Base-by-base conservation (phyloP, 2,113 vertebrate genomes). In the Tetrao urogallus region DNA sequence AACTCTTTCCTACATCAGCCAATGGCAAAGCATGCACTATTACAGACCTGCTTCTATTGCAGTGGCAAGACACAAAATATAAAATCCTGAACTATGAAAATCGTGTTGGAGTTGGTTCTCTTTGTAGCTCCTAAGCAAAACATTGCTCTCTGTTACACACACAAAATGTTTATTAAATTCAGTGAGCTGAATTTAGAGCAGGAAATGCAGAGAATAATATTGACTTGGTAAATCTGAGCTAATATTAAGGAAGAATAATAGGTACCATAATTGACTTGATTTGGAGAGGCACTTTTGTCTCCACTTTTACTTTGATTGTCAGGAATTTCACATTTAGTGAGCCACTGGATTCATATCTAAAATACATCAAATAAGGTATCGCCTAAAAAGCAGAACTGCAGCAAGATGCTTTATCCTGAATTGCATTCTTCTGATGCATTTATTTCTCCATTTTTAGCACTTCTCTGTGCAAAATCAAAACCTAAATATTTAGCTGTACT, bases 391-490 rank as follows among this genome's bases (percentile, higher is more conserved):
- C 40, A 77, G 72, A 95, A 71, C 47, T 71, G 13, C 34, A 50
- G 21, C 20, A 86, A 30, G 17, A 54, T 34, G 45, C 9, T 73
- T 28, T 1, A 0, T 73, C 66, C 25, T 70, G 64, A 82, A 76
- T 79, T 52, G 60, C 40, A 91, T 73, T 79, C 20, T 34, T 4
- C 2, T 22, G n/a, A 73, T 76, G 5, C 16, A 63, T 76, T 90
- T 87, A 27, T 86, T 81, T 82, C 20, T 67, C 71, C 71, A 42
- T 27, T 47, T 89, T 74, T 69, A 89, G n/a, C 19, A 73, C 2
- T 70, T 90, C 57, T 69, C 67, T 71, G 42, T 83, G 69, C 8
- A 92, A 86, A 95, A 91, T 85, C 71, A 85, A 89, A 85, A 42
- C 22, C 61, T 71, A 71, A 76, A 77, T 85, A 81, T 64, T 91